These are phyloP conservation scores for Aphis gossypii DNA, from an alignment of 1,140 invertebrate species.

Conservation along the genomic window DNA sequence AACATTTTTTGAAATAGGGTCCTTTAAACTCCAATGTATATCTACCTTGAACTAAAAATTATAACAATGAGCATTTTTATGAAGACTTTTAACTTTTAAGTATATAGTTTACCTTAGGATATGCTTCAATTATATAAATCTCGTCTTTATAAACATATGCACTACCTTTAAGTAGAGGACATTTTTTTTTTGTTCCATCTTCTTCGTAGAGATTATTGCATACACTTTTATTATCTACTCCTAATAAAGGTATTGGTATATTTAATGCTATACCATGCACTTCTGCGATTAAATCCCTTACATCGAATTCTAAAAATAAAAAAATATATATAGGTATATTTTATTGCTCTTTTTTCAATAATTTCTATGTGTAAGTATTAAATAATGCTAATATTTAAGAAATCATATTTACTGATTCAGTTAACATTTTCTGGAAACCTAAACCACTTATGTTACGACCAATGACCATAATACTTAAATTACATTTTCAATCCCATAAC, in stretches of 20 bases:
- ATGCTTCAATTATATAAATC: slow-evolving; percentile 72
- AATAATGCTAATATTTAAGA: background rate
- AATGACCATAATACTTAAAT: background rate
- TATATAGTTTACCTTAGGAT: slow-evolving; percentile 69
- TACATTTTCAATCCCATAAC: background rate
- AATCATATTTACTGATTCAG: background rate
- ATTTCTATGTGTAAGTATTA: background rate
- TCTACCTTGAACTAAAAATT: slow-evolving; percentile 54
- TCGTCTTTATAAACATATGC: slow-evolving; percentile 75
- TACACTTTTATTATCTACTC: slow-evolving; percentile 75
- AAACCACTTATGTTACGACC: background rate
- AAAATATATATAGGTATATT: background rate
- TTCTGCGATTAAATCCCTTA: slow-evolving; percentile 66
- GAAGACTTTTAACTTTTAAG: background rate
- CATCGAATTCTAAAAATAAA: slow-evolving; percentile 65
- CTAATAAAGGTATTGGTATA: slow-evolving; percentile 75
- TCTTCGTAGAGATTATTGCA: slow-evolving; percentile 71
- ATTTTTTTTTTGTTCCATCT: slow-evolving; percentile 69
- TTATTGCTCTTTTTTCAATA: background rate
- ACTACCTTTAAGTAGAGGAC: slow-evolving; percentile 72
- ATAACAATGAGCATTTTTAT: background rate
- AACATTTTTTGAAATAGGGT: slow-evolving; percentile 42
- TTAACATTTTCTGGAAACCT: background rate
- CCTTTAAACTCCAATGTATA: slow-evolving; percentile 54
- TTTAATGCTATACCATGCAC: slow-evolving; percentile 71